These are phyloP conservation scores for Pachypsylla venusta DNA, from an alignment of 1,140 invertebrate genomes.

Conservation along the genomic window DNA sequence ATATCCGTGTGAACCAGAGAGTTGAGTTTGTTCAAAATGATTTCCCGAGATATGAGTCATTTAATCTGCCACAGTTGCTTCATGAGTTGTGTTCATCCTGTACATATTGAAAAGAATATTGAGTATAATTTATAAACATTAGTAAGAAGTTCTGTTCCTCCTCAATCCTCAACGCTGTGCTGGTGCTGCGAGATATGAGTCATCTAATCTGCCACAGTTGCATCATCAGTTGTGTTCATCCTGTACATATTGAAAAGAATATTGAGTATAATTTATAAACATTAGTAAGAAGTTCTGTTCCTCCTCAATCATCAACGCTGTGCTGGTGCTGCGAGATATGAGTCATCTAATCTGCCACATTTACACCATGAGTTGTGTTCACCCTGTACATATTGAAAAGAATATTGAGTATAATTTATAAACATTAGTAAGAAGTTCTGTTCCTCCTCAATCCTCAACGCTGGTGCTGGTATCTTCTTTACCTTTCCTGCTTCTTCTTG, in stretches of 20 bases:
- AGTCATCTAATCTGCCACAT: neutral
- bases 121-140: neutral
- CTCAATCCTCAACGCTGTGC: neutral
- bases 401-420: conserved; percentile 7
- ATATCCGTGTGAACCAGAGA: too few species aligned
- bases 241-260: neutral
- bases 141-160: neutral
- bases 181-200: too few species aligned
- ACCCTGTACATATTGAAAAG: neutral
- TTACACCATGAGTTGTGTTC: neutral
- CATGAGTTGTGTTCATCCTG: neutral
- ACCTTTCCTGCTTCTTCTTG: neutral
- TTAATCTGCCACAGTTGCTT: too few species aligned
- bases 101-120: neutral
- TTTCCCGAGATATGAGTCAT: too few species aligned
- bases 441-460: too few species aligned
- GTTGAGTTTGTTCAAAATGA: too few species aligned
- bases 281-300: neutral
- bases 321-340: neutral
- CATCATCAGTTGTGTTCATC: neutral
- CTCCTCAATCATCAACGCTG: neutral
- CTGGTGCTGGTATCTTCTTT: too few species aligned
- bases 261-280: neutral
- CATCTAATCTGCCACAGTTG: too few species aligned
- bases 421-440: conserved; percentile 7